Evolutionary conservation across 1,140 invertebrate species (phyloP).

Genomic region (Apis florea): DNA sequence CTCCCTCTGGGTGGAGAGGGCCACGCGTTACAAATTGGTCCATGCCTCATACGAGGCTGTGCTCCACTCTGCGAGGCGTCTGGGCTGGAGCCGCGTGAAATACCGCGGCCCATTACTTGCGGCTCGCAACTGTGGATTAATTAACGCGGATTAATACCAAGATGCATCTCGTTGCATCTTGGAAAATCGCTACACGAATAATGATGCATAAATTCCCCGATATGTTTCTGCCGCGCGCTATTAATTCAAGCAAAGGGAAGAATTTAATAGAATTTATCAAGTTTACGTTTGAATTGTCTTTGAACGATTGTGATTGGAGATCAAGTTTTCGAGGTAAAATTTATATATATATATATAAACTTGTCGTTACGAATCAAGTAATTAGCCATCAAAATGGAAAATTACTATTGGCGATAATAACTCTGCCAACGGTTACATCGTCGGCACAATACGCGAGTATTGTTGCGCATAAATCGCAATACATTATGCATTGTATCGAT

Average conservation of each 20-base stretch:
- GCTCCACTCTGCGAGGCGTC: constrained; percentile 49
- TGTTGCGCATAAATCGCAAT: not conserved
- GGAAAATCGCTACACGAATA: constrained; percentile 28
- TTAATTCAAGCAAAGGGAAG: not conserved
- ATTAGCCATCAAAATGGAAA: too few relatives aligned
- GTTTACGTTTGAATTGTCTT: too few relatives aligned
- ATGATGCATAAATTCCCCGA: not conserved
- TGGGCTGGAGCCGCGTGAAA: constrained; percentile 64
- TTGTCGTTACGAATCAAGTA: too few relatives aligned
- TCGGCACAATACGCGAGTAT: not conserved
- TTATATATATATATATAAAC: too few relatives aligned
- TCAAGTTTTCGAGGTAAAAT: too few relatives aligned
- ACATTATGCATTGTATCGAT: not conserved
- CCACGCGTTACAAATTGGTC: constrained; percentile 73
- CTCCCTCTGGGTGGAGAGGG: constrained; percentile 17
- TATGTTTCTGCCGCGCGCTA: not conserved
- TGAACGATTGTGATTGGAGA: too few relatives aligned
- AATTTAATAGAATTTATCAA: too few relatives aligned
- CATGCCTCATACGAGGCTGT: constrained; percentile 71
- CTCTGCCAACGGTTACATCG: not conserved
- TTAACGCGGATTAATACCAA: constrained; percentile 70
- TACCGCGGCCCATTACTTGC: constrained; percentile 74
- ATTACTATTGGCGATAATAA: too few relatives aligned
- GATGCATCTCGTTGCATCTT: constrained; percentile 31
- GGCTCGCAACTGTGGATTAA: constrained; percentile 71